A percentile compares a stretch with the other conserved stretches of the same genome.
These are phyloP conservation scores for Carduelis carduelis DNA, from an alignment of 2,797 vertebrate genomes.

Conservation along the genomic window DNA sequence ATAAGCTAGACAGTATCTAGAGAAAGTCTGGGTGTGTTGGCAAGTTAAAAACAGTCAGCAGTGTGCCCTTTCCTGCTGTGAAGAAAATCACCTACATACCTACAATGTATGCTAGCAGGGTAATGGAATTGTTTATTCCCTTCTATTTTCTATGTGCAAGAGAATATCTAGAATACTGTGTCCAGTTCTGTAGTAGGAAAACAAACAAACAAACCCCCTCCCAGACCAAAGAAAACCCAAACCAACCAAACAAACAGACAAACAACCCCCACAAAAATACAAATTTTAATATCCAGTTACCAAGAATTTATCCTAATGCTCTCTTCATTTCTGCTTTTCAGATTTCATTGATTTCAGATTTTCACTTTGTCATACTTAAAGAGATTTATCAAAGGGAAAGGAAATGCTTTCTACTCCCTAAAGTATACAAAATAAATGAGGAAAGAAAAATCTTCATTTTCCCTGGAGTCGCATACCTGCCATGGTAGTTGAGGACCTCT, in stretches of 20 bases:
- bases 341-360: neutral
- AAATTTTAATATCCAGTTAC: neutral
- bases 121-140: neutral
- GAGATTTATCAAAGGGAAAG: neutral
- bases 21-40: neutral
- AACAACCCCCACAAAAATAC: accelerated
- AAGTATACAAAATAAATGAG: neutral
- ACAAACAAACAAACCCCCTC: neutral
- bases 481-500: neutral
- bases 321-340: neutral
- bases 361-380: neutral
- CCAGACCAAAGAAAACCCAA: neutral
- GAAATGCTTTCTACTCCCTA: neutral
- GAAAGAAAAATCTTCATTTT: neutral
- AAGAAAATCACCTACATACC: neutral
- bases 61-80: neutral
- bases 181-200: neutral
- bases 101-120: neutral
- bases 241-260: neutral
- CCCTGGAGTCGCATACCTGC: neutral
- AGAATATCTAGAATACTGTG: neutral
- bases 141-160: neutral
- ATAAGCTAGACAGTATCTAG: neutral
- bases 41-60: neutral
- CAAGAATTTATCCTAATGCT: neutral